Percentiles rank a stretch among this genome's conserved stretches.
Evolutionary conservation across 1,140 invertebrate genomes (phyloP).

Genomic region (Muscidifurax raptorellus): DNA sequence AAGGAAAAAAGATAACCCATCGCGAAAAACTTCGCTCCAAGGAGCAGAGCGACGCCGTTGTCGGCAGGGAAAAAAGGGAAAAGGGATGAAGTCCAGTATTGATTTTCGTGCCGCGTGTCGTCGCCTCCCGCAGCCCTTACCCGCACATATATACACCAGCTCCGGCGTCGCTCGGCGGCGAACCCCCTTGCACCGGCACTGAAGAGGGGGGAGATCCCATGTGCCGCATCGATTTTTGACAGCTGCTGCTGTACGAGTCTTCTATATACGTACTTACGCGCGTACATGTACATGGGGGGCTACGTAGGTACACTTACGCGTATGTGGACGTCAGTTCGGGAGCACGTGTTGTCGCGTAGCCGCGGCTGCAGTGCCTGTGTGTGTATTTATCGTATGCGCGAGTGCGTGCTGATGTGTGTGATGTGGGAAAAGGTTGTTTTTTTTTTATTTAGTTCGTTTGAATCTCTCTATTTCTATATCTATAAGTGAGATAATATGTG

Average conservation of each 20-base stretch:
- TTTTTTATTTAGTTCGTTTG: not conserved
- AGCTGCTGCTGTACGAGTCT: conserved; percentile 64
- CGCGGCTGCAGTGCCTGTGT: not conserved
- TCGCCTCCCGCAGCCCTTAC: conserved; percentile 8
- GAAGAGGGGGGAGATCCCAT: not conserved
- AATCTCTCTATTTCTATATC: not conserved
- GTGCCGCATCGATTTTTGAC: conserved; percentile 73
- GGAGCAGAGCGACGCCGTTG: conserved; percentile 26
- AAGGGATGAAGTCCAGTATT: conserved; percentile 62
- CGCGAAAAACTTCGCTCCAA: not conserved
- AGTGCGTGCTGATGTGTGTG: not conserved
- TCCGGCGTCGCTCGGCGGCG: not conserved
- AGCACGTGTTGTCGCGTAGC: not conserved
- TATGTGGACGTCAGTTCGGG: not conserved
- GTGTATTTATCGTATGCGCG: no score
- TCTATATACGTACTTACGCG: not conserved
- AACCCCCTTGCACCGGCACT: not conserved
- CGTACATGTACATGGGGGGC: not conserved
- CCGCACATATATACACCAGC: conserved; percentile 50
- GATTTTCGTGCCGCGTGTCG: conserved; percentile 58
- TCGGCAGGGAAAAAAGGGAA: conserved; percentile 55
- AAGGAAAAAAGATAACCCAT: no score
- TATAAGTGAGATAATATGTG: conserved; percentile 2
- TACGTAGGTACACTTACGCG: not conserved
- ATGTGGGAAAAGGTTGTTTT: not conserved